These are phyloP conservation scores for Silurus aristotelis DNA, from an alignment of 2,797 vertebrate genomes.

Conservation along the genomic window DNA sequence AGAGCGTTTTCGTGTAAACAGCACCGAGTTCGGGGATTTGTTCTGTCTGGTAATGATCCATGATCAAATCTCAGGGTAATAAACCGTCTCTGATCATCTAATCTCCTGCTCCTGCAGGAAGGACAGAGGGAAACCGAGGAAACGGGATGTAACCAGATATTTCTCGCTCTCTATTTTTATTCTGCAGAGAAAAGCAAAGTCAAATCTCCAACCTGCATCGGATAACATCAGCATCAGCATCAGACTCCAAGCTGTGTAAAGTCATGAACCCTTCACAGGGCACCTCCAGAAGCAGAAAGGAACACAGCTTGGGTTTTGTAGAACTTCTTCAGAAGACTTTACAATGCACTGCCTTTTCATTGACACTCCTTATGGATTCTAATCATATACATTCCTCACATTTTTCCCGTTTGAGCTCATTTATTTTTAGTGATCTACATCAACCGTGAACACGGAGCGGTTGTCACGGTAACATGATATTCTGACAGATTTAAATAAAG, in stretches of 20 bases:
- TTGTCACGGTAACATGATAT: not conserved
- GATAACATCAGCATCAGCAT: too few species aligned
- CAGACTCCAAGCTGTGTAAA: not conserved
- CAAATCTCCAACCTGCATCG: too few species aligned
- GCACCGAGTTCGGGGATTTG: not conserved
- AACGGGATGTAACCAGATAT: not conserved
- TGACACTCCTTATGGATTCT: not conserved
- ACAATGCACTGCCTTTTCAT: too few species aligned
- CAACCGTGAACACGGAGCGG: not conserved
- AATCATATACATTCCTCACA: not conserved
- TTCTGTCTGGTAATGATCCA: not conserved
- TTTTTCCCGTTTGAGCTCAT: not conserved
- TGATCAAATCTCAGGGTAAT: not conserved
- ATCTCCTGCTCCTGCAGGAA: not conserved
- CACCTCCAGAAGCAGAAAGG: not conserved
- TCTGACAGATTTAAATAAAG: not conserved
- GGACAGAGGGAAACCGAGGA: not conserved
- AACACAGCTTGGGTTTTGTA: too few species aligned
- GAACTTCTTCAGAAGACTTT: not conserved
- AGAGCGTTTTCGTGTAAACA: not conserved
- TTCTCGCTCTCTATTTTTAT: not conserved
- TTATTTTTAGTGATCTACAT: not conserved
- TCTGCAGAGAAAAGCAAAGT: not conserved
- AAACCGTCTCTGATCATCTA: not conserved
- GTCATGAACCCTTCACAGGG: not conserved